Evolutionary conservation across 1,140 invertebrate species (phyloP).

Genomic region (Aphelenchoides fujianensis): DNA sequence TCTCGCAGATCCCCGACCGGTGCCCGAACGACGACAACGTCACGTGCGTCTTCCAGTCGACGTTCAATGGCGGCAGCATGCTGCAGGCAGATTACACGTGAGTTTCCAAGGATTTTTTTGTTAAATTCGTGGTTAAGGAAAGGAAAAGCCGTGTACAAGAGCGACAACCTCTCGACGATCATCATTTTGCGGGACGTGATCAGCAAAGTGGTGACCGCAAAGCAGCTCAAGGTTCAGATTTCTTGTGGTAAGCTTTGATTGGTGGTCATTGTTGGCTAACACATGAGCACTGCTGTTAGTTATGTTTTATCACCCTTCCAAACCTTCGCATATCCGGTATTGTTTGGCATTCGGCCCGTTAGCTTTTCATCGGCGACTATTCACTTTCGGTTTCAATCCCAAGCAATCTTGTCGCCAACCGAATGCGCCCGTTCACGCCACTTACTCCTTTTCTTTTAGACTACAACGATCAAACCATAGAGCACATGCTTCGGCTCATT

Average conservation of each 20-base stretch:
- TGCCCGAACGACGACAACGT: conserved; percentile 62
- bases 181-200: conserved; percentile 80
- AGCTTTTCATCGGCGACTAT: too few species aligned
- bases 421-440: too few species aligned
- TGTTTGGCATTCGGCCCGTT: too few species aligned
- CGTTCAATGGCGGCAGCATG: conserved; percentile 67
- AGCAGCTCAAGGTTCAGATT: conserved; percentile 76
- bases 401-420: too few species aligned
- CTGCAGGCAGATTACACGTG: conserved; percentile 72
- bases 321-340: too few species aligned
- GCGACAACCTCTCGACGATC: conserved; percentile 82
- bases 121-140: conserved; percentile 69
- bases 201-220: conserved; percentile 78
- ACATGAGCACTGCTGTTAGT: too few species aligned
- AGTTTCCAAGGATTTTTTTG: too few species aligned
- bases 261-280: too few species aligned
- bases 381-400: too few species aligned
- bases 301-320: too few species aligned
- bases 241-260: conserved; percentile 71
- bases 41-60: conserved; percentile 50
- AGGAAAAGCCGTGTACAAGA: conserved; percentile 74
- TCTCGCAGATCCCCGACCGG: conserved; percentile 71
- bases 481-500: conserved; percentile 70
- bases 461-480: conserved; percentile 71
- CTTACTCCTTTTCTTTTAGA: too few species aligned